These are phyloP conservation scores for Rhinella marina DNA, from an alignment of 2,797 vertebrate species.

Conservation along the genomic window DNA sequence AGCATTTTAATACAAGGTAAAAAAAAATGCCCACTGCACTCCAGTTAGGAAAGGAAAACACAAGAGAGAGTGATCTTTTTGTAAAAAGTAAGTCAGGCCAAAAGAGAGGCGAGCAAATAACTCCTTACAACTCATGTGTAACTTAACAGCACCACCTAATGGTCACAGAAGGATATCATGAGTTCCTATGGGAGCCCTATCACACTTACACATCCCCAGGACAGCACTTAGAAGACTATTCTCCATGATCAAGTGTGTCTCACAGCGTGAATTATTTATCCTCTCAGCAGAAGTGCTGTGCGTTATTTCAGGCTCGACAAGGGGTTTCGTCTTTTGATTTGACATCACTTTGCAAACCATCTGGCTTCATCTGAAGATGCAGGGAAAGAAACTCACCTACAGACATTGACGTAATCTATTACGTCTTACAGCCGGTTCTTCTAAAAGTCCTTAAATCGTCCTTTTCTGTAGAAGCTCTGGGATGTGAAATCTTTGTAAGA, in stretches of 20 bases:
- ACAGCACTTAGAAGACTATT: conserved; percentile 31
- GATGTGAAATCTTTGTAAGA: no score
- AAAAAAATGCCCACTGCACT: not conserved
- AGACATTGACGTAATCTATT: not conserved
- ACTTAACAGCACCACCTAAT: conserved; percentile 46
- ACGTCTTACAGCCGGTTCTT: not conserved
- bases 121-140: not conserved
- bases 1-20: not conserved
- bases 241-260: conserved; percentile 22
- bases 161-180: conserved; percentile 14
- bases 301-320: conserved; percentile 21
- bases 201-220: conserved; percentile 40
- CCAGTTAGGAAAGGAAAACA: not conserved
- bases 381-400: not conserved
- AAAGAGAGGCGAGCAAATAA: not conserved
- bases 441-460: not conserved
- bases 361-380: not conserved
- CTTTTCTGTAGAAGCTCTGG: no score
- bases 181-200: conserved; percentile 31
- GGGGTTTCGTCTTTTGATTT: conserved; percentile 9
- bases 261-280: conserved; percentile 36
- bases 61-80: not conserved
- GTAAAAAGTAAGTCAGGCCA: not conserved
- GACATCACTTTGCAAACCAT: conserved; percentile 1
- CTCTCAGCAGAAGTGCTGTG: conserved; percentile 22